Conservation (phyloP, 2,113 vertebrate species). For the Pseudorectes ferrugineus region DNA sequence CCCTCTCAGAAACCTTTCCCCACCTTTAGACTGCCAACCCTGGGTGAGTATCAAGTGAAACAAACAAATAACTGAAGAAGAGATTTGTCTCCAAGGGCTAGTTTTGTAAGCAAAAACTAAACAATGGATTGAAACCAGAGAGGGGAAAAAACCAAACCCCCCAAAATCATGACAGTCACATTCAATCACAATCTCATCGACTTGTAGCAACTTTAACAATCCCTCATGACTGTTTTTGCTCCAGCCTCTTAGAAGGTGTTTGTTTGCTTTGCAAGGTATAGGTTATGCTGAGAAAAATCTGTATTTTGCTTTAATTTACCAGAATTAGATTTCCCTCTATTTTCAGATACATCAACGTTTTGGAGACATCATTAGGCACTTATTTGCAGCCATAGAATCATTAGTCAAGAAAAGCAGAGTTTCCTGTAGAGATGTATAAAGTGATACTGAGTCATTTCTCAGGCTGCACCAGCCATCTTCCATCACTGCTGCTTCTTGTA, state of each 20-base stretch:
- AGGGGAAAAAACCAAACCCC: rapidly evolving
- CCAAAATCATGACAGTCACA: not conserved
- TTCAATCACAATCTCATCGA: not conserved
- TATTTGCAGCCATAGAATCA: not conserved
- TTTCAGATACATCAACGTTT: constrained; percentile 19
- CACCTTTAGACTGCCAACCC: not conserved
- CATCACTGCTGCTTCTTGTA: not conserved
- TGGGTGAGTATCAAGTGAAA: not conserved
- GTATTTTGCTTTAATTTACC: not conserved
- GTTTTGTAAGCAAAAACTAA: not conserved
- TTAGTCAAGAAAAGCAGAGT: not conserved
- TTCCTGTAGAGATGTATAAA: not conserved
- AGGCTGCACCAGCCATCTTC: not conserved
- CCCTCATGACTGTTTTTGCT: not conserved
- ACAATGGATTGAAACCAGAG: not conserved
- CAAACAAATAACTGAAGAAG: not conserved
- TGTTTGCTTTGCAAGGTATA: not conserved
- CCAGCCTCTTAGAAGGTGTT: not conserved
- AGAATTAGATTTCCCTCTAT: not conserved
- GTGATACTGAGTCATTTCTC: not conserved
- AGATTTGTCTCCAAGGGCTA: not conserved
- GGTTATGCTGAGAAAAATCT: not conserved
- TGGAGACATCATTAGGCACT: not conserved
- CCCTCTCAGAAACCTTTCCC: not conserved
- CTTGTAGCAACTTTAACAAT: not conserved